Base-by-base conservation (phyloP, 2,888 invertebrate species). In the Miltochrista miniata region DNA sequence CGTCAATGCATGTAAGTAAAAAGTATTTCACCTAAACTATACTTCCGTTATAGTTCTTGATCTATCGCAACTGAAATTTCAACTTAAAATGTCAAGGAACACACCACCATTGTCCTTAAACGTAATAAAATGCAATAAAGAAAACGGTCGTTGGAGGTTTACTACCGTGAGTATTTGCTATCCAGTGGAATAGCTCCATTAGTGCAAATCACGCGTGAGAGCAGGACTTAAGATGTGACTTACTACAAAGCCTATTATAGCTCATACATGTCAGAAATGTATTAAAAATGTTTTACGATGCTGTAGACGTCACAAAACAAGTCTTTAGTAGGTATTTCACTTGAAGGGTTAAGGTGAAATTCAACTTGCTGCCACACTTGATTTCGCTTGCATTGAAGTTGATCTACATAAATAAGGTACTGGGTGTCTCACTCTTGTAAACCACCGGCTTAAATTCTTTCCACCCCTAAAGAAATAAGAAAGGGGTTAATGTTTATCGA, bases 181-280 rank as follows among this genome's bases (percentile, higher is more conserved):
- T 37, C 43, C 42, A 42, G 43, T 31, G 10, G 24, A 48, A 43
- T 48, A 30, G 13, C 11, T 4, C 33, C 40, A 45, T 40, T 30
- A 35, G 44, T 40, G 24, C 18, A 38, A 43, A 18, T 48, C 37
- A 24, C 33, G 31, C 48, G 42, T 43, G 37, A 48, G 42, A 43
- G 37, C n/a, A 38, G 18, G 43, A 38, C 24, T 43, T 43, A 11
- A 31, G 29, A 31, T 11, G 38, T 48, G 38, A 43, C 38, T 48
- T 34, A 38, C 13, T 37, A 30, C 48, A 11, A 31, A 24, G 24
- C 13, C 33, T 24, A 24, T n/a, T 42, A 12, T 10, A 10, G 35
- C 24, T 24, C 11, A 13, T 14, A 44, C 18, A 10, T 11, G 10
- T 24, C 13, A 11, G 24, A 5, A 24, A 35, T 24, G 11, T 44